phyloP scores from a whole-genome alignment of 2,888 invertebrate genomes.

The Syrphus vitripennis region DNA sequence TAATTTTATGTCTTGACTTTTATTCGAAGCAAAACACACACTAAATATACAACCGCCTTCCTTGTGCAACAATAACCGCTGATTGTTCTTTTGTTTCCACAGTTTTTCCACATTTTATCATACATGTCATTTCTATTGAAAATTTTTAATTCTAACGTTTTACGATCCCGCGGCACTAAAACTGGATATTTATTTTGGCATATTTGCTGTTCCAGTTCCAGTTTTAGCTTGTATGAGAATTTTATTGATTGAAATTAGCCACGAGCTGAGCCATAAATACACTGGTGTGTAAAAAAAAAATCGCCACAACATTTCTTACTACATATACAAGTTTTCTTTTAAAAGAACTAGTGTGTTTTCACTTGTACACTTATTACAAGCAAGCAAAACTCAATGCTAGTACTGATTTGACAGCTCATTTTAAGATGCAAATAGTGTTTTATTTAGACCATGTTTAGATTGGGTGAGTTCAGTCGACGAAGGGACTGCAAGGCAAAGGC shows the following conservation, averaged over 20 bases:
- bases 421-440: no score
- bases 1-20: slow-evolving; percentile 20
- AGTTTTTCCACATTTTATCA: slow-evolving; percentile 39
- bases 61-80: slow-evolving; percentile 22
- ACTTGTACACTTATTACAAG: no score
- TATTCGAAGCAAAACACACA: slow-evolving; percentile 1
- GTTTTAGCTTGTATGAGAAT: slow-evolving; percentile 2
- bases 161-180: slow-evolving; percentile 20
- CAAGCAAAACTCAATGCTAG: no score
- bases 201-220: slow-evolving; percentile 55
- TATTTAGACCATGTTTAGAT: no score
- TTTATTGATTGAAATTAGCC: slow-evolving; percentile 47
- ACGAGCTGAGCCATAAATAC: not conserved
- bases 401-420: no score
- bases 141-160: slow-evolving; percentile 4
- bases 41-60: not conserved
- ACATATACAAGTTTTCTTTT: no score
- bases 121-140: slow-evolving; percentile 36
- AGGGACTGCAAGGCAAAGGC: no score
- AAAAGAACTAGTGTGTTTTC: not conserved
- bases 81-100: slow-evolving; percentile 58
- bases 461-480: no score
- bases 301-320: no score
- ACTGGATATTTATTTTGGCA: slow-evolving; percentile 27
- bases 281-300: not conserved